Evolutionary conservation across 2,888 invertebrate genomes (phyloP), one percentile per base, ranked within the genome.

Genomic region (Conus canariensis): DNA sequence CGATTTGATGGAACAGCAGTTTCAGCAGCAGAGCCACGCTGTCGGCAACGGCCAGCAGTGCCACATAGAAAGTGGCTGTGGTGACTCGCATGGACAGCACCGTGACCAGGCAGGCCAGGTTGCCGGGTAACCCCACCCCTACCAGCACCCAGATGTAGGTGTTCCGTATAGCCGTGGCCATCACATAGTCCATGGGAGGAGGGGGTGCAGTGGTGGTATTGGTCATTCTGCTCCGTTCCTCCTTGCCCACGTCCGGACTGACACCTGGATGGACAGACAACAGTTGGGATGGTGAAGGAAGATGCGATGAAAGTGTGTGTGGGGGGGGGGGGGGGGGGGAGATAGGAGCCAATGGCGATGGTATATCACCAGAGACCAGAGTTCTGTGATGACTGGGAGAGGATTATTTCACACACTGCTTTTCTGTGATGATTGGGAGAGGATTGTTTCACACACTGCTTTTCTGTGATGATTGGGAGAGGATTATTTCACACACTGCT

Each of bases 91-190:
- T 91, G 85, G 90, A 88, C 16, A 91, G 85, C 45, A 92, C 88
- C n/a, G 92, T 92, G 16, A 87, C 70, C 77, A 92, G 45, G 85
- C 91, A 88, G 60, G 90, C 90, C 22, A 90, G 67, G 90, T 91
- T 92, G 60, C 90, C 90, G 0, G 92, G 92, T 16, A 92, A 92
- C 9, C 91, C 92, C 16, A 92, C 85, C 12, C 70, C 88, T 85
- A 91, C 90, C 58, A 91, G 60, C 16, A 90, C 90, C 92, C 92
- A 92, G 59, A 92, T 88, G 90, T 92, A 92, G 67, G 22, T 74
- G 22, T 56, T 67, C 12, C 86, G 45, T 58, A 92, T 56, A 19
- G 56, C 8, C 25, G 0, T 56, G 9, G 19, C 82, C 9, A 8
- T 5, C 19, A 56, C 19, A 10, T 22, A 19, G 6, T 56, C 82